Percentiles rank a stretch among this genome's conserved stretches.
Conservation (phyloP, 2,797 vertebrate species). For the Myotis vivesi region DNA sequence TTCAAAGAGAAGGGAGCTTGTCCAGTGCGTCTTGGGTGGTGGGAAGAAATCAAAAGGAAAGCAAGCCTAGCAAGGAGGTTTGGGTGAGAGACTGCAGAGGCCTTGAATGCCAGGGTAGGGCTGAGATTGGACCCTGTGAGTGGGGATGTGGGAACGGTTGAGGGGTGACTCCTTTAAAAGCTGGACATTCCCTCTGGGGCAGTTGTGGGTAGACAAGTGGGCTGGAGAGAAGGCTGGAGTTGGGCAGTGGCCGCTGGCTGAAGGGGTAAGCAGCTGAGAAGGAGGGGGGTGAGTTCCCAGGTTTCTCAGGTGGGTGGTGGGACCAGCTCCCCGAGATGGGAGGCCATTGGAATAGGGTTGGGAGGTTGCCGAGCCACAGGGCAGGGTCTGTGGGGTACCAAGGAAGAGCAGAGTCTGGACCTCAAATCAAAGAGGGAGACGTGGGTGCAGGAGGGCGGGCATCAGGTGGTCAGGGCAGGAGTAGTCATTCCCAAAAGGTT, state of each 20-base stretch:
- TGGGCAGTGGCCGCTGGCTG: neutral
- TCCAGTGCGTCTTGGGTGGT: neutral
- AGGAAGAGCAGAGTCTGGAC: neutral
- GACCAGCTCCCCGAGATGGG: neutral
- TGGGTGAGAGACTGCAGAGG: neutral
- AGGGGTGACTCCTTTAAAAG: neutral
- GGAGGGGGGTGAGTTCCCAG: neutral
- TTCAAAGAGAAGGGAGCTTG: neutral
- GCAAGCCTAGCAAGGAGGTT: neutral
- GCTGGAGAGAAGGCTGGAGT: neutral
- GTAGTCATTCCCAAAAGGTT: neutral
- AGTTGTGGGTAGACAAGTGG: neutral
- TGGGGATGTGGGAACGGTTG: neutral
- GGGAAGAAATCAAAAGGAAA: neutral
- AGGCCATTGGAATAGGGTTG: neutral
- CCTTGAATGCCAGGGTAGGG: neutral
- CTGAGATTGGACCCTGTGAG: neutral
- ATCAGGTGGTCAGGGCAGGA: neutral
- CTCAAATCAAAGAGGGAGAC: neutral
- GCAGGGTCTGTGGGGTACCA: neutral
- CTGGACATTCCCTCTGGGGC: neutral
- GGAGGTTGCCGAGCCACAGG: neutral
- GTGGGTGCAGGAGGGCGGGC: neutral
- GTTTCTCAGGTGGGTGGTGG: neutral
- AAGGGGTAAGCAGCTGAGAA: neutral